A percentile compares a stretch with the other conserved stretches of the same genome.
Conservation (phyloP, 2,888 invertebrate species). For the Eugnorisma glareosa region DNA sequence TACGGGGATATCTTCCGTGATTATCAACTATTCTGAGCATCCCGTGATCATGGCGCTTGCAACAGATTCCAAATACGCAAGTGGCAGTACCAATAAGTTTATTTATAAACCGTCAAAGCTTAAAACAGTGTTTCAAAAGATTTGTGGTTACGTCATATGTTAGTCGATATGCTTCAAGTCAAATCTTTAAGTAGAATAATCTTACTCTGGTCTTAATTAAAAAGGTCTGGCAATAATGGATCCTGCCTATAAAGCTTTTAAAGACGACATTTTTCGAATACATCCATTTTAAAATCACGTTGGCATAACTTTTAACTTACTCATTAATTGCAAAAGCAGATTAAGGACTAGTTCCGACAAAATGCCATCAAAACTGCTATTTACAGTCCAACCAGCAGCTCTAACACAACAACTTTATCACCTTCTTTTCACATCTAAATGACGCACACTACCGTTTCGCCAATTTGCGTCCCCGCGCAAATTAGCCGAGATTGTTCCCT, state of each 20-base stretch:
- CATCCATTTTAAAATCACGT: neutral
- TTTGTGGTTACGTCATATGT: neutral
- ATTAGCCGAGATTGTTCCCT: constrained; percentile 65
- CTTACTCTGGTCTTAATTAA: neutral
- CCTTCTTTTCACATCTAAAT: constrained; percentile 12
- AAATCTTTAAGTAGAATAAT: neutral
- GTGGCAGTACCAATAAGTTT: too few relatives aligned
- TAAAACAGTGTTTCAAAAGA: neutral
- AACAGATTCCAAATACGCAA: too few relatives aligned
- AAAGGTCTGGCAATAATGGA: neutral
- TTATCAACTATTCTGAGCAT: too few relatives aligned
- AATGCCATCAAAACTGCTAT: neutral
- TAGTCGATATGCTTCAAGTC: neutral
- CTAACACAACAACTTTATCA: constrained; percentile 43
- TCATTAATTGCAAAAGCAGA: neutral
- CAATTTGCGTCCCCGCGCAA: constrained; percentile 65
- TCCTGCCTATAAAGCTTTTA: neutral
- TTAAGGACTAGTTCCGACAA: neutral
- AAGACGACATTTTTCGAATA: neutral
- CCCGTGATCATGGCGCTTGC: too few relatives aligned
- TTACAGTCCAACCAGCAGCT: neutral
- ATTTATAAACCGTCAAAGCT: too few relatives aligned
- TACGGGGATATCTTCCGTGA: too few relatives aligned
- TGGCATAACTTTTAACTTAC: neutral
- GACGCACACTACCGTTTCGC: constrained; percentile 51